Base-by-base conservation (phyloP, 2,888 invertebrate genomes). In the Dysmachus trigonus region DNA sequence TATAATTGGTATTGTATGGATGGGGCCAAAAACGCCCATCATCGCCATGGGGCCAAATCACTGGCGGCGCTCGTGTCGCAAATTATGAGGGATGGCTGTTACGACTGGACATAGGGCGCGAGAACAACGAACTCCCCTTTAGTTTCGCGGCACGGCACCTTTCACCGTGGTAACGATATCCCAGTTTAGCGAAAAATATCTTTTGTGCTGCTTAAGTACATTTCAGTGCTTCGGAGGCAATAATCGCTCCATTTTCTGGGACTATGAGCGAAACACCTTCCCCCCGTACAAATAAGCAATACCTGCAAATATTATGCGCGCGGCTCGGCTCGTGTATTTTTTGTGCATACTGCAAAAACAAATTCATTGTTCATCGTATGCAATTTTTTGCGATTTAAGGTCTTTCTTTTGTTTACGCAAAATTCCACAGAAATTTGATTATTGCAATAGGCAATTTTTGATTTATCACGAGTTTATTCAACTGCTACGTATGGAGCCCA, bases 171-270 rank as follows among this genome's bases (percentile, higher is more conserved):
- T 3, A 47, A 47, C 47, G n/a, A 47, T n/a, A n/a, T 15, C n/a
- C 6, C 22, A 7, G 62, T 62, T 62, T 22, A 27, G 18, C 18
- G 62, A 62, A 62, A 76, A 38, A 35, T 38, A 35, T 35, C 38
- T 22, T 76, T 76, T 76, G 33, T 35, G 76, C 76, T 76, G 76
- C 76, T 76, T 76, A 76, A 76, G 76, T 76, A 76, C 35, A 76
- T 76, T 76, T 76, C 13, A 38, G 76, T 76, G 76, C 76, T 35
- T 76, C 41, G 22, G 18, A 31, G 22, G 76, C 76, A 76, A 76
- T 76, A 35, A 76, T 76, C 22, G 15, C 22, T 18, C 76, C 0
- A 38, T n/a, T 38, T 35, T 22, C 38, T 76, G 76, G 22, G 22
- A 13, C 76, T 74, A 8, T 22, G 22, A 8, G 27, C 27, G 47